phyloP scores from a whole-genome alignment of 2,888 invertebrate species.

The Drosophila multiciliata region DNA sequence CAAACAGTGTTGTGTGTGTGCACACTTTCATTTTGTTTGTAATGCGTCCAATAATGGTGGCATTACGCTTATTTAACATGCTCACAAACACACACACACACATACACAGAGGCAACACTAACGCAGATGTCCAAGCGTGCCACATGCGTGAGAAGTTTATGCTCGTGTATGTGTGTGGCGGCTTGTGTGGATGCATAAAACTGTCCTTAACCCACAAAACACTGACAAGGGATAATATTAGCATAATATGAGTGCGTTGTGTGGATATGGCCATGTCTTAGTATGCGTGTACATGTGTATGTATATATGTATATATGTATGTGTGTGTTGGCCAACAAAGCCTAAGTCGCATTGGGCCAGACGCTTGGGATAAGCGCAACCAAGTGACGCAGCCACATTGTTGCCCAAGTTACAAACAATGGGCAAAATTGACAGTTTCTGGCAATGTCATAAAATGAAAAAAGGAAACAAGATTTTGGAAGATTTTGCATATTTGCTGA shows the following conservation, averaged over 20 bases:
- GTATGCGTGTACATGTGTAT: constrained; percentile 20
- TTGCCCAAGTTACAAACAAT: constrained; percentile 8
- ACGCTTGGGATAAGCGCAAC: constrained; percentile 50
- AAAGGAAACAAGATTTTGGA: neutral
- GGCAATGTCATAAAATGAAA: neutral
- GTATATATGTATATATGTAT: constrained; percentile 3
- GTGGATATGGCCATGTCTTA: constrained; percentile 35
- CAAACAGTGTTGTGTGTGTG: constrained; percentile 31
- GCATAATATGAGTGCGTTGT: constrained; percentile 71
- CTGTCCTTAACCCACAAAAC: constrained; percentile 79
- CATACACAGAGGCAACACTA: constrained; percentile 25
- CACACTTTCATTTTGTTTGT: constrained; percentile 75
- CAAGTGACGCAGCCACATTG: constrained; percentile 34
- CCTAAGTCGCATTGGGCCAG: constrained; percentile 57
- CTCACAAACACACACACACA: constrained; percentile 52
- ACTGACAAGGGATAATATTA: constrained; percentile 73
- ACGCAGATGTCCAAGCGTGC: constrained; percentile 50
- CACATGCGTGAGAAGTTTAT: constrained; percentile 46
- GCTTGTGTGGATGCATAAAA: constrained; percentile 67
- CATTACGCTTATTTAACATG: constrained; percentile 81
- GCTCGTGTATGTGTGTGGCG: constrained; percentile 16
- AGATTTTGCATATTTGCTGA: neutral
- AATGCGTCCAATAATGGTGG: constrained; percentile 79
- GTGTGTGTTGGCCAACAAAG: constrained; percentile 49
- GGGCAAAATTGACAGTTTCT: neutral